Percentiles rank a stretch among this genome's conserved stretches.
phyloP scores from a whole-genome alignment of 2,797 vertebrate genomes.

The Xerus rutilus region DNA sequence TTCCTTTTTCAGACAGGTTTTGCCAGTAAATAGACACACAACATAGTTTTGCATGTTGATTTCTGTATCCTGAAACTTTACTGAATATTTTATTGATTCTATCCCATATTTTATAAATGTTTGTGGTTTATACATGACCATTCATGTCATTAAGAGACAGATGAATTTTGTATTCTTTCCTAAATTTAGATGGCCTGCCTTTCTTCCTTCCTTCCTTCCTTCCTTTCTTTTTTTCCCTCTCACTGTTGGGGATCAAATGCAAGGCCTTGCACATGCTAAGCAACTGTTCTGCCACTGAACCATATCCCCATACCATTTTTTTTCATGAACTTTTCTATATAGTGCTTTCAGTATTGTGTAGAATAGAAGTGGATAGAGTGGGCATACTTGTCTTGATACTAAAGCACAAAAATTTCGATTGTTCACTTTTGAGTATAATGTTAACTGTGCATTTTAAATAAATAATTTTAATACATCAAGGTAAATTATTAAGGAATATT shows the following conservation, averaged over 20 bases:
- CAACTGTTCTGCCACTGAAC: too few relatives aligned
- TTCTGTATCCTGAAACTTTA: too few relatives aligned
- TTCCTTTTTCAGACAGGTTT: not conserved
- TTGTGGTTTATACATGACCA: not conserved
- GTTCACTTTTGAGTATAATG: too few relatives aligned
- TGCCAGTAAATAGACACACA: not conserved
- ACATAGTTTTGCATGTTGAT: not conserved
- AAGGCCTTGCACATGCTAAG: too few relatives aligned
- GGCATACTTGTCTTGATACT: not conserved
- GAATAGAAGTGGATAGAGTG: not conserved
- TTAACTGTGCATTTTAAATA: not conserved
- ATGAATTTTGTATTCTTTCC: not conserved
- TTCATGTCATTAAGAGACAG: not conserved
- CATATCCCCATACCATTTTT: too few relatives aligned
- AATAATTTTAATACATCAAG: not conserved
- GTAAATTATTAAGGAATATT: not conserved
- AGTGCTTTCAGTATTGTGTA: not conserved
- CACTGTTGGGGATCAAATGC: too few relatives aligned
- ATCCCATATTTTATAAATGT: not conserved
- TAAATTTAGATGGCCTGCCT: not conserved
- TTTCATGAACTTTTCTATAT: not conserved
- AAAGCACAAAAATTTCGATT: not conserved
- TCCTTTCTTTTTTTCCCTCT: too few relatives aligned
- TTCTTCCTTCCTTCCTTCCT: not conserved
- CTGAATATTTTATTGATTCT: not conserved